These are phyloP conservation scores for Petaurus breviceps DNA, from an alignment of 2,113 vertebrate genomes.

Conservation along the genomic window DNA sequence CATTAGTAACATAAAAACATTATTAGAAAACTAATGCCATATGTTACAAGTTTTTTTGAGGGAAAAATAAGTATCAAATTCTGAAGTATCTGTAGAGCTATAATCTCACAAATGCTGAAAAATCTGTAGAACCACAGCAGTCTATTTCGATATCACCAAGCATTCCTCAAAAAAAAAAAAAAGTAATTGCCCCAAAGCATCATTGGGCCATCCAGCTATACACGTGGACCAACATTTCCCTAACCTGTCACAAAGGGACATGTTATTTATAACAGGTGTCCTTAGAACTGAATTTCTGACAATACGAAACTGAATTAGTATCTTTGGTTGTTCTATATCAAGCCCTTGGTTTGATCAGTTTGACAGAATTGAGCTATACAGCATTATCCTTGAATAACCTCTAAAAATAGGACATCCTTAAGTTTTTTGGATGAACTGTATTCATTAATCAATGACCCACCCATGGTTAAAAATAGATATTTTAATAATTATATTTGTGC, in stretches of 20 bases:
- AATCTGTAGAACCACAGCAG: neutral
- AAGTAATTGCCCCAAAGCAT: neutral
- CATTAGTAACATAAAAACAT: conserved; percentile 37
- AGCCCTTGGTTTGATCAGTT: neutral
- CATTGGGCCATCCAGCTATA: neutral
- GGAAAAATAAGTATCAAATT: conserved; percentile 21
- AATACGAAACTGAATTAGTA: neutral
- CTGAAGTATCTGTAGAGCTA: neutral
- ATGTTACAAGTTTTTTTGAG: conserved; percentile 18
- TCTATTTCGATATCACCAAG: neutral
- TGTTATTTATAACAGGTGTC: neutral
- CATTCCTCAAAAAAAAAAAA: neutral
- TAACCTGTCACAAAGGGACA: neutral
- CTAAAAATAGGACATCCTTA: neutral
- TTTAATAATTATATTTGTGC: neutral
- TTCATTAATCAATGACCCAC: neutral
- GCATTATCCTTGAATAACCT: neutral
- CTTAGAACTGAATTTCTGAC: neutral
- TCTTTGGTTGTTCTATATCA: neutral
- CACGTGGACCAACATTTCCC: neutral
- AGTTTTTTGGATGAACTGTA: neutral
- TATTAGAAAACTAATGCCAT: conserved; percentile 25
- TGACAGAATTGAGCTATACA: neutral
- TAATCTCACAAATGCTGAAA: neutral
- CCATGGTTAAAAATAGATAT: neutral